Evolutionary conservation across 92 coral and sea anemone species (phyloP).

Genomic region (Paramuricea clavata): DNA sequence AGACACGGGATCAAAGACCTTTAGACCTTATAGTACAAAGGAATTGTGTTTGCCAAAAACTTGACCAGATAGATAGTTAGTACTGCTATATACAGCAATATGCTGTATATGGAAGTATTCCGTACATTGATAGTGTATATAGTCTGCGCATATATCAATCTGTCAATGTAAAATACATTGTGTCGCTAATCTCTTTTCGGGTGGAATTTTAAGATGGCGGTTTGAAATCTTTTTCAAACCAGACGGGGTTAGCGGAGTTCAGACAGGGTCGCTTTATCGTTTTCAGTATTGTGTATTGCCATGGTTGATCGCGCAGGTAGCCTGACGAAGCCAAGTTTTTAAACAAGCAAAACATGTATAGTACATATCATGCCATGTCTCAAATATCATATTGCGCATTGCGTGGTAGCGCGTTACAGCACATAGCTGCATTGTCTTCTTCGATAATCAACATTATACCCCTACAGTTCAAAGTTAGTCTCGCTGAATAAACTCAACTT

Average conservation of each 20-base stretch:
- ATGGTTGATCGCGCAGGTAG: not conserved
- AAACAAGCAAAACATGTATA: not conserved
- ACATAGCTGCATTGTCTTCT: not conserved
- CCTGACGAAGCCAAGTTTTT: not conserved
- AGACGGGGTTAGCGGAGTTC: constrained; percentile 7
- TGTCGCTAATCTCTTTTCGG: not conserved
- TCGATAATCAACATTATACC: not conserved
- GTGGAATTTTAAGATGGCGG: not conserved
- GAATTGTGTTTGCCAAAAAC: not conserved
- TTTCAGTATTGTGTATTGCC: not conserved
- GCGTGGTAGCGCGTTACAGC: not conserved
- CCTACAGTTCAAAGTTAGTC: not conserved
- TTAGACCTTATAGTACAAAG: not conserved
- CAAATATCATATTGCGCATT: not conserved
- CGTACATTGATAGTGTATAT: too few relatives aligned
- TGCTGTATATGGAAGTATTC: too few relatives aligned
- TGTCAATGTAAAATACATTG: not conserved
- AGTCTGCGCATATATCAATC: too few relatives aligned
- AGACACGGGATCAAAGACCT: not conserved
- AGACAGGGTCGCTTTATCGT: constrained; percentile 12
- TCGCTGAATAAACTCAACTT: not conserved
- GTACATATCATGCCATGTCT: not conserved
- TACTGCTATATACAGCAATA: too few relatives aligned
- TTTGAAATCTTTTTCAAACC: not conserved
- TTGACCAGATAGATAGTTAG: too few relatives aligned